Conservation (phyloP, 2,888 invertebrate genomes). For the Idaea aversata region DNA sequence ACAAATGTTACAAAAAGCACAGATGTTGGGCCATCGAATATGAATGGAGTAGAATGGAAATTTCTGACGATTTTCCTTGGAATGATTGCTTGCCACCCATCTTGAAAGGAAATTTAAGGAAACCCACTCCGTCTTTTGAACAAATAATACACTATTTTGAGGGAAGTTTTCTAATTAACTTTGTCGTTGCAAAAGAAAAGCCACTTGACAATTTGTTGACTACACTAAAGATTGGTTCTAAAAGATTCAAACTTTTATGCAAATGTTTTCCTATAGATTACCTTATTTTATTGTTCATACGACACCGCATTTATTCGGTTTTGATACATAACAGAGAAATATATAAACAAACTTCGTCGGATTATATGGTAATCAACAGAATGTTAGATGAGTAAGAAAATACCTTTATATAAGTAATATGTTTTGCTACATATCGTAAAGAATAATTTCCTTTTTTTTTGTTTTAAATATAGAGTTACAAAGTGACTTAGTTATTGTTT, state of each 20-base stretch:
- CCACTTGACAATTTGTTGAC: background rate
- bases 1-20: slow-evolving; percentile 6
- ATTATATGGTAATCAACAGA: background rate
- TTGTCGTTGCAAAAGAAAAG: background rate
- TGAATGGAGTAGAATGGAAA: background rate
- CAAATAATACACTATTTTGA: background rate
- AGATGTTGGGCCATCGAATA: slow-evolving; percentile 2
- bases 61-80: background rate
- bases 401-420: too few species aligned
- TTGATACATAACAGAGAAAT: slow-evolving; percentile 2
- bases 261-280: slow-evolving; percentile 7
- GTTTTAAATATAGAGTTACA: background rate
- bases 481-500: background rate
- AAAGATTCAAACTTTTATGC: background rate
- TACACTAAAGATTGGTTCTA: background rate
- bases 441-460: background rate
- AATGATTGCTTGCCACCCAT: background rate
- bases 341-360: background rate
- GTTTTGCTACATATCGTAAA: background rate
- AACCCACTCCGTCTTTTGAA: background rate
- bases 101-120: background rate
- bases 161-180: background rate
- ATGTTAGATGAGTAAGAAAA: too few species aligned
- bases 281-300: slow-evolving; percentile 4
- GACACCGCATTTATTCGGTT: slow-evolving; percentile 6